Percentiles rank a stretch among this genome's conserved stretches.
These are phyloP conservation scores for Athrips mouffetella DNA, from an alignment of 2,888 invertebrate species.

Conservation along the genomic window DNA sequence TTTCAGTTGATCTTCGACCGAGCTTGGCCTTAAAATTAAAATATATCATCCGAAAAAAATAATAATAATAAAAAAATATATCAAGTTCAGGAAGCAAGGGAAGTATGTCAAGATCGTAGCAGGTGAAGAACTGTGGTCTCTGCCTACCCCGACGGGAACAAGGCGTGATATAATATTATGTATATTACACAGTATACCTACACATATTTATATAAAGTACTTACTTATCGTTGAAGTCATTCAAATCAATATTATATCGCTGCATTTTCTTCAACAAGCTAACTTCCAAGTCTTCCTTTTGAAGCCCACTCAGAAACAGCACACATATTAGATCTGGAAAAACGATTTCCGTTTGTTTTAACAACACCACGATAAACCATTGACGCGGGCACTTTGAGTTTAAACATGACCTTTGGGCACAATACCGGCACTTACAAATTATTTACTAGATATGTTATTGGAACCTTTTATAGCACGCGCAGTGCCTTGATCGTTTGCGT, in stretches of 20 bases:
- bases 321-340: constrained; percentile 70
- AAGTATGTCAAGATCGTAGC: too few relatives aligned
- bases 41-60: too few relatives aligned
- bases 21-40: too few relatives aligned
- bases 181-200: neutral
- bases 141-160: too few relatives aligned
- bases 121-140: too few relatives aligned
- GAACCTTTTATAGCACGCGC: constrained; percentile 64
- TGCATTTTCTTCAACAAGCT: constrained; percentile 52
- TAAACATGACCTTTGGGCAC: constrained; percentile 1
- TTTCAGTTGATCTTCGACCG: too few relatives aligned
- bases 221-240: constrained; percentile 24
- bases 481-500: constrained; percentile 45
- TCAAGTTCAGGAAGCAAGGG: too few relatives aligned
- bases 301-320: constrained; percentile 59
- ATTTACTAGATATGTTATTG: constrained; percentile 38
- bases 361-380: constrained; percentile 1
- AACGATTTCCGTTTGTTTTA: constrained; percentile 12
- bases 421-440: constrained; percentile 17
- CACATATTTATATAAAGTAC: neutral
- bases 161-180: neutral
- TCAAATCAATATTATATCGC: constrained; percentile 50
- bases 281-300: constrained; percentile 61
- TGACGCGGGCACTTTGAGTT: neutral
- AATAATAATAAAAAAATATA: too few relatives aligned